Base-by-base conservation (phyloP, 2,113 vertebrate genomes). In the Chaenocephalus aceratus region DNA sequence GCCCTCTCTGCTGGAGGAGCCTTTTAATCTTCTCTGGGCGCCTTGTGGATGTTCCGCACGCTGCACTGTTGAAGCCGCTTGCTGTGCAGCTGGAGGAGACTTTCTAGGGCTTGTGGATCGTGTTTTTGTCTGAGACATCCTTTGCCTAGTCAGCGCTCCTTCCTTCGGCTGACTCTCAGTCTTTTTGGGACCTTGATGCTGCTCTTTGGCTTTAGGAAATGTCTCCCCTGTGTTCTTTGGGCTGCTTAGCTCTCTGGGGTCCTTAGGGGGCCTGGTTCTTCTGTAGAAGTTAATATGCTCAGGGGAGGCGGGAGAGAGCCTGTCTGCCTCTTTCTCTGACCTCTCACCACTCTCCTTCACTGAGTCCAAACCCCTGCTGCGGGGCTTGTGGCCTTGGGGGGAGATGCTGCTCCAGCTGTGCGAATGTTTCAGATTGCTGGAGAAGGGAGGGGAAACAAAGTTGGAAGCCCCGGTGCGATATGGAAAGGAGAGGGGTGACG, bases 241-340 rank as follows among this genome's bases (percentile, higher is more conserved):
- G 89, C 95, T 95, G 61, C 80, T 89, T 80, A 95, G 94, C 89
- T 94, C 95, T 92, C 88, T 91, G 30, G 34, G 79, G 75, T 77
- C 82, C 51, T 85, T 77, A 30, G 44, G 45, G 62, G 79, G 90
- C 83, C 54, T 83, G 73, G 87, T 89, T 90, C 66, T 87, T 80
- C 86, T 89, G 84, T 80, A 89, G 82, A 86, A 84, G 88, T 75
- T 59, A 72, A 72, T 1, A 46, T 76, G 92, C 75, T 88, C 77
- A 12, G 45, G 83, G 91, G 88, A 89, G 83, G 75, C 80, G 10
- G 86, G 75, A 86, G 86, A 83, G 44, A 79, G 79, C 72, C 84
- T 58, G 44, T 82, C 68, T 66, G 21, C 82, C 66, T 84, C 59
- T 72, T 69, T 84, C 71, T 81, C 77, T 18, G 56, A 36, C 87